Conservation (phyloP, 2,113 vertebrate genomes). For the Arizona elegans region DNA sequence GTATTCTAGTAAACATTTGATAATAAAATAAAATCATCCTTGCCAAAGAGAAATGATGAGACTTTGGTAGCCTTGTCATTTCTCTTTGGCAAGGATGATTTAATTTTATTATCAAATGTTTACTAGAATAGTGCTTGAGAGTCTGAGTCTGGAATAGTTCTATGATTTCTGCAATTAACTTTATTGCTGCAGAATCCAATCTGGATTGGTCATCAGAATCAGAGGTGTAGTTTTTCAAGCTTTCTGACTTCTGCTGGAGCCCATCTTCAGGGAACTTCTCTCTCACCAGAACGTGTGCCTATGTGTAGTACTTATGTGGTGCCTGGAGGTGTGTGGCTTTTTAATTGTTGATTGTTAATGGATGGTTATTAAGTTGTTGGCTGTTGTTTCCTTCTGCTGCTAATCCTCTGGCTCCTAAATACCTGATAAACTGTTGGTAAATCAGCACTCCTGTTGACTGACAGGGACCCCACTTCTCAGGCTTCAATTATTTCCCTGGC, state of each 20-base stretch:
- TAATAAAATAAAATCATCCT: conserved; percentile 9
- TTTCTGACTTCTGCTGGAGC: neutral
- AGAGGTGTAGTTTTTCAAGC: neutral
- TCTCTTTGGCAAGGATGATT: neutral
- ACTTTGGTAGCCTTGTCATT: neutral
- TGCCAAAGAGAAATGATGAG: neutral
- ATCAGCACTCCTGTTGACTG: neutral
- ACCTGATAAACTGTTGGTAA: neutral
- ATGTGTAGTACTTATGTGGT: neutral
- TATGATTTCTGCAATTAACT: neutral
- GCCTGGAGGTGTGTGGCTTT: neutral
- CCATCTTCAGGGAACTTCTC: neutral
- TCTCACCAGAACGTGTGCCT: neutral
- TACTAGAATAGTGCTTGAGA: neutral
- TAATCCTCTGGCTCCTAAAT: neutral
- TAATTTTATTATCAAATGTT: neutral
- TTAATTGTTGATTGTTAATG: neutral
- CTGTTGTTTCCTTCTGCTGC: neutral
- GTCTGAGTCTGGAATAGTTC: neutral
- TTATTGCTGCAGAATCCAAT: neutral
- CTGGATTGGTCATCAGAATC: neutral
- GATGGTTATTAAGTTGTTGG: neutral
- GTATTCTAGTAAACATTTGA: neutral
- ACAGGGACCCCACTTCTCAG: neutral
- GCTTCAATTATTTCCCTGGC: neutral